Base-by-base conservation (phyloP, 2,113 vertebrate species). In the Micromys minutus region DNA sequence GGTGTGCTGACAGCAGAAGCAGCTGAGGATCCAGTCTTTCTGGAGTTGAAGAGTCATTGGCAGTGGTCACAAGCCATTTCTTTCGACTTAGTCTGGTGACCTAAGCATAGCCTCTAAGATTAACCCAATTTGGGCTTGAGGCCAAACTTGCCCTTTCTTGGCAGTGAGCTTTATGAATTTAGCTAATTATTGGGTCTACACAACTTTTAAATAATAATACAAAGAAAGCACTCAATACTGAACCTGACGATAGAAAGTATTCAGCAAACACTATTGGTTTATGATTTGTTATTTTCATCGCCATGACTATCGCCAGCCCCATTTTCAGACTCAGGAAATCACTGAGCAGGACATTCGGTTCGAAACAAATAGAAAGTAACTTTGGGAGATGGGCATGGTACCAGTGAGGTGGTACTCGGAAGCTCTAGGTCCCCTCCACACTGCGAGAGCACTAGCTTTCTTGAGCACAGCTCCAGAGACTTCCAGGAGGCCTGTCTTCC, bases 151-250 rank as follows among this genome's bases (percentile, higher is more conserved):
- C 12, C 45, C 21, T 55, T 94, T 93, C 31, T 29, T 91, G 79
- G 39, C 67, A 34, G 5, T 76, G 55, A 96, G 39, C 34, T 80
- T 42, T 22, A 72, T 88, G 57, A 55, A 83, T 69, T 47, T 88
- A 63, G 67, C 26, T 45, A 93, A 71, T 61, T 11, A 67, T 84
- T 61, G 36, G 24, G 19, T 71, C 80, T 61, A 74, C 55, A 55
- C 91, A 91, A 90, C 5, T 87, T 87, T 93, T 74, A 94, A 94
- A 79, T 80, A 76, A 90, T 1, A 81, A 9, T 34, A 4, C 22
- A 31, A 45, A 72, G 57, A 80, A 87, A 71, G 9, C 47, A 75
- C 22, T 72, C 84, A 69, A 34, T 55, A 61, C 1, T 39, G 21
- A 59, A 63, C 31, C 80, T 45, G 7, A 7, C 19, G 47, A 50